Evolutionary conservation across 2,888 invertebrate genomes (phyloP).

Genomic region (Leptinotarsa haldemani): DNA sequence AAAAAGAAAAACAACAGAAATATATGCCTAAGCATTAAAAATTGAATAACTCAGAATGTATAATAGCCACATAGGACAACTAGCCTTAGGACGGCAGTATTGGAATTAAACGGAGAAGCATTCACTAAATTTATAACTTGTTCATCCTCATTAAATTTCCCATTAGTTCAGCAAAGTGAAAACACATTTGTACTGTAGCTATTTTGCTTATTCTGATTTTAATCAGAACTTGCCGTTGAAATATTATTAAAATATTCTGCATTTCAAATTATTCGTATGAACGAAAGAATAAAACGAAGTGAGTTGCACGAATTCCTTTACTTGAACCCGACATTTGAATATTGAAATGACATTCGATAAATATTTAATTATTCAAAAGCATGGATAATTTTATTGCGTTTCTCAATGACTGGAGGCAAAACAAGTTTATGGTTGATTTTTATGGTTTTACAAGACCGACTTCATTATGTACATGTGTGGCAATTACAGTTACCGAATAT

Average conservation of each 20-base stretch:
- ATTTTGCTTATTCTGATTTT: no score
- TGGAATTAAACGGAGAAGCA: no score
- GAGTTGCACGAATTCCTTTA: background rate
- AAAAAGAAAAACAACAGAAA: slow-evolving; percentile 4
- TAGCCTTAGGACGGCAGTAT: background rate
- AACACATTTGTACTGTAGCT: no score
- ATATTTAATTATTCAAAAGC: background rate
- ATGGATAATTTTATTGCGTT: background rate
- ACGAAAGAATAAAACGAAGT: background rate
- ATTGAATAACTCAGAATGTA: background rate
- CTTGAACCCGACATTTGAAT: slow-evolving; percentile 5
- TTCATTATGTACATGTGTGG: slow-evolving; percentile 9
- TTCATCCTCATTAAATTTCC: no score
- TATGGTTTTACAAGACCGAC: background rate
- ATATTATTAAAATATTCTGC: no score
- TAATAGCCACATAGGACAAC: background rate
- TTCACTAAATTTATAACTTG: no score
- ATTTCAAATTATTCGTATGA: background rate
- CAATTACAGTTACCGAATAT: slow-evolving; percentile 12
- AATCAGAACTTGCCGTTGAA: no score
- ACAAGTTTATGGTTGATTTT: slow-evolving; percentile 8
- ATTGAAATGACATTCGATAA: background rate
- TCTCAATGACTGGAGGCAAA: background rate
- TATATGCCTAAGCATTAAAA: slow-evolving; percentile 4
- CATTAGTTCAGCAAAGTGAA: no score